These are phyloP conservation scores for Malthinus seriepunctatus DNA, from an alignment of 2,888 invertebrate species.

Conservation along the genomic window DNA sequence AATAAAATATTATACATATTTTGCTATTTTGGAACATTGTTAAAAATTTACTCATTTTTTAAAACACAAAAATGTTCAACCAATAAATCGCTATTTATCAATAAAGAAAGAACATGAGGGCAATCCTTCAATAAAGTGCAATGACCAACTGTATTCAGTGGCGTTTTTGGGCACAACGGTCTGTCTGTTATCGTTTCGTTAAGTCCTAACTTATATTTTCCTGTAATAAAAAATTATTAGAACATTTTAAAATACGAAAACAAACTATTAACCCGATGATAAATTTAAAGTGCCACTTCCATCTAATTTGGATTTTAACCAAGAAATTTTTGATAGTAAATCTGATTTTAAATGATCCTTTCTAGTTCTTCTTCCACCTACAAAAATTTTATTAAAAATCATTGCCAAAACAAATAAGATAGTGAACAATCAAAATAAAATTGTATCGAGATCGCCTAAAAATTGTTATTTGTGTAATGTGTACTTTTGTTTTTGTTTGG, in stretches of 20 bases:
- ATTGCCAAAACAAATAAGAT: no score
- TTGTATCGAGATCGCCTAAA: no score
- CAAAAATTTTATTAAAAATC: no score
- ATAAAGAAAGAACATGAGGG: neutral
- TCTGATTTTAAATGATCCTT: no score
- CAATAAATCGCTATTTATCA: neutral
- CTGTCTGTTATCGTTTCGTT: neutral
- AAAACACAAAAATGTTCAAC: constrained; percentile 4
- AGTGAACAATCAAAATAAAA: no score
- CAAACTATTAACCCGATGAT: neutral
- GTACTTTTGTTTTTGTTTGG: no score
- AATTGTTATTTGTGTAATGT: no score
- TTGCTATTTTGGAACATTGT: neutral
- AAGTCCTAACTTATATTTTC: neutral
- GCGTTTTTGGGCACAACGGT: neutral
- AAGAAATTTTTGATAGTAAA: neutral
- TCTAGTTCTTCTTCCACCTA: no score
- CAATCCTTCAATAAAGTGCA: constrained; percentile 2
- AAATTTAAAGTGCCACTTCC: neutral
- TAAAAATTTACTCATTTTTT: constrained; percentile 4
- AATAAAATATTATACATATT: neutral
- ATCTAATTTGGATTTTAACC: neutral
- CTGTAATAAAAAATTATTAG: neutral
- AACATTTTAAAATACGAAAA: no score
- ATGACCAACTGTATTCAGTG: neutral